phyloP scores from a whole-genome alignment of 2,797 vertebrate species.

The Heteromormyrus szaboi region DNA sequence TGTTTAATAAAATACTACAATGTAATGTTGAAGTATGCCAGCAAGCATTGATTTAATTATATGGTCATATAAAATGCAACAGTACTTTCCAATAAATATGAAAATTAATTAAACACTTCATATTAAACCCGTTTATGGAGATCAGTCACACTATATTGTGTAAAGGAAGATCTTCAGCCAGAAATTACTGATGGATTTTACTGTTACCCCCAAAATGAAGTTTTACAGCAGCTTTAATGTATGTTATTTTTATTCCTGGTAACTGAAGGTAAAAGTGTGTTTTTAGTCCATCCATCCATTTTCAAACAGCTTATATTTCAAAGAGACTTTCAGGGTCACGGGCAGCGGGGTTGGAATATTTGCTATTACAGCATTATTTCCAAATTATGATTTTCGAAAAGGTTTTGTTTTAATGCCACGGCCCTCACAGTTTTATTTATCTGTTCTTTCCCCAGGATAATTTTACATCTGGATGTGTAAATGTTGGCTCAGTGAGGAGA shows the following conservation, averaged over 20 bases:
- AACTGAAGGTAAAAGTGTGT: background rate
- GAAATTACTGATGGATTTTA: background rate
- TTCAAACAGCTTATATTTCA: background rate
- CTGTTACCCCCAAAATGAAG: background rate
- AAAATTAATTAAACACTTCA: background rate
- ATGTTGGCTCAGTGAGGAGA: background rate
- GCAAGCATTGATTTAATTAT: background rate
- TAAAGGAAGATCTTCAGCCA: background rate
- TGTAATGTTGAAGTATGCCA: background rate
- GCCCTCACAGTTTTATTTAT: background rate
- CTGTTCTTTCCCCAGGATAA: background rate
- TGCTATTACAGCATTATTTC: background rate
- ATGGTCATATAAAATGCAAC: background rate
- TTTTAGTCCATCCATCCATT: background rate
- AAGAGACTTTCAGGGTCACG: background rate
- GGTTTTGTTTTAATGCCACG: background rate
- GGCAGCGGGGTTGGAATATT: background rate
- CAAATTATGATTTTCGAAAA: background rate
- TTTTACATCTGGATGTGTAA: background rate
- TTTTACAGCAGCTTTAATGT: background rate
- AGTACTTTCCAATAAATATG: background rate
- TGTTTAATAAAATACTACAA: background rate
- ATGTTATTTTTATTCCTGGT: background rate
- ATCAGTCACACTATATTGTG: background rate
- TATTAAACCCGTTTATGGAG: background rate